Percentiles rank a stretch among this genome's conserved stretches.
These are phyloP conservation scores for Saguinus imperator DNA, from an alignment of 2,113 vertebrate genomes.

Conservation along the genomic window DNA sequence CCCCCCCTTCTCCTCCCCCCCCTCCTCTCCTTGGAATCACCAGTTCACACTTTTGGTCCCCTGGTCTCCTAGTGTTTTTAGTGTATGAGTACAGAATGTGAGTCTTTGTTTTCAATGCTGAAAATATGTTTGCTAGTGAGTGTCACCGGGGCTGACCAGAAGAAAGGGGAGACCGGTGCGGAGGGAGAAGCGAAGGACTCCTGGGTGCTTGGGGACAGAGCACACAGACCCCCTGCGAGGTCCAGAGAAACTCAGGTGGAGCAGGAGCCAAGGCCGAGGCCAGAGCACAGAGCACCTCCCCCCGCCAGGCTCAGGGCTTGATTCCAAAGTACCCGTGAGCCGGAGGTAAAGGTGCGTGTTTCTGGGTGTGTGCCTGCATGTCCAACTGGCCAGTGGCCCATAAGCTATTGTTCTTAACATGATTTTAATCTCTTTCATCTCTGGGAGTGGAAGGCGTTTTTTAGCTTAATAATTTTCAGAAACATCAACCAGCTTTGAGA, in stretches of 20 bases:
- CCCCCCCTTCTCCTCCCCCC: too few species aligned
- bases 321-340: background rate
- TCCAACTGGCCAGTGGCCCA: background rate
- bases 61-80: background rate
- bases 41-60: background rate
- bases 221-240: accelerated
- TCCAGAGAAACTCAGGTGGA: too few species aligned
- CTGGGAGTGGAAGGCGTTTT: background rate
- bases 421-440: background rate
- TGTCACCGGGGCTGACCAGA: background rate
- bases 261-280: background rate
- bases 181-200: background rate
- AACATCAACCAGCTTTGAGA: background rate
- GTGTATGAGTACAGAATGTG: background rate
- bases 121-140: background rate
- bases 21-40: background rate
- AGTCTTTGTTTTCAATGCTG: background rate
- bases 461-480: background rate
- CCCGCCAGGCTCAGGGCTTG: background rate
- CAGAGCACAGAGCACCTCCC: background rate
- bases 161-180: background rate
- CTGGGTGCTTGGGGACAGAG: background rate
- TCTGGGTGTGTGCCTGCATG: background rate
- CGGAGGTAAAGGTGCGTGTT: too few species aligned
- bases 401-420: background rate